Evolutionary conservation across 1,140 invertebrate species (phyloP).

Genomic region (Rhagoletis zephyria): DNA sequence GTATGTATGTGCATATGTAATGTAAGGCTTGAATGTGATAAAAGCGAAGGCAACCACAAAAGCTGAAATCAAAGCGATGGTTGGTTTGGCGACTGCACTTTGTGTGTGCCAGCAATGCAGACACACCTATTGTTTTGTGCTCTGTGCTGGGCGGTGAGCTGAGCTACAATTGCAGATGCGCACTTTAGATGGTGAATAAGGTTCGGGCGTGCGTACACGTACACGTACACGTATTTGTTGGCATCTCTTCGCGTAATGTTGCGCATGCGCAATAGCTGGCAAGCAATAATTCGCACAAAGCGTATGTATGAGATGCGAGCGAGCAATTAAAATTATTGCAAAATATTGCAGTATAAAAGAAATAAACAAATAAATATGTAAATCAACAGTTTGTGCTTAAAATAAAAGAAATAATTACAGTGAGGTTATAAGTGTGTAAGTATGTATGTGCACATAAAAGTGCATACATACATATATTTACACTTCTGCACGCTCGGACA

Average conservation of each 20-base stretch:
- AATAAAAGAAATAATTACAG: neutral
- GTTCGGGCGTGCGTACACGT: neutral
- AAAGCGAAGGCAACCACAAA: neutral
- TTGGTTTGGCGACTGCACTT: neutral
- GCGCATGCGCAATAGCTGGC: neutral
- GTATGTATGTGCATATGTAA: neutral
- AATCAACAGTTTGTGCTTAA: neutral
- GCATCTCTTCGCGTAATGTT: neutral
- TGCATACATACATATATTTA: no score
- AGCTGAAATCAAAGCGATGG: no score
- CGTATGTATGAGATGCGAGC: neutral
- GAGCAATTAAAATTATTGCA: conserved; percentile 22
- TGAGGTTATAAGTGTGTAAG: neutral
- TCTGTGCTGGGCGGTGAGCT: neutral
- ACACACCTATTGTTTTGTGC: neutral
- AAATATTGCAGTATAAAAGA: neutral
- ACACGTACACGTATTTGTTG: neutral
- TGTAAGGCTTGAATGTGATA: conserved; percentile 3
- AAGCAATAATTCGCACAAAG: neutral
- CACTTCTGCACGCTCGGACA: no score
- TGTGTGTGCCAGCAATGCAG: neutral
- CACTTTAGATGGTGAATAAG: neutral
- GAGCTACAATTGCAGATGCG: conserved; percentile 34
- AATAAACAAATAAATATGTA: neutral
- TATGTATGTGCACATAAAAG: neutral